Percentiles rank a stretch among this genome's conserved stretches.
Conservation (phyloP, 2,888 invertebrate genomes). For the Euclidia mi region DNA sequence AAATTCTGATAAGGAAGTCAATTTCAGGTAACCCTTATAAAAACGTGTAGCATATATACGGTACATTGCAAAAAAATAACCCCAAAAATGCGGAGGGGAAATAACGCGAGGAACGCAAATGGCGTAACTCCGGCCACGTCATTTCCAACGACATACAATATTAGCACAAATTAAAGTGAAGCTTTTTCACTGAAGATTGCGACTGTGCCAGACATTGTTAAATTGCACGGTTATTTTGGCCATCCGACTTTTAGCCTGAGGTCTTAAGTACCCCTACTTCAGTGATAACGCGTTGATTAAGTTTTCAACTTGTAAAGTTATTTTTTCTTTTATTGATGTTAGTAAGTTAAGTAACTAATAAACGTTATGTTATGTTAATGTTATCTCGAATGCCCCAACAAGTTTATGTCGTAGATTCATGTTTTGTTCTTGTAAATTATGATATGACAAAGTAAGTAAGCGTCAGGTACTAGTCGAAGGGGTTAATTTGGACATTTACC, state of each 20-base stretch:
- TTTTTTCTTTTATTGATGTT: slow-evolving; percentile 48
- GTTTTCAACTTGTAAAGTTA: slow-evolving; percentile 57
- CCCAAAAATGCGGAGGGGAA: slow-evolving; percentile 28
- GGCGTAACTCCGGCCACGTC: slow-evolving; percentile 31
- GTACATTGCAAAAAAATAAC: slow-evolving; percentile 28
- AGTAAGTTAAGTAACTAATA: slow-evolving; percentile 35
- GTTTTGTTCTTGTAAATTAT: no score
- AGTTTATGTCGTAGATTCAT: no score
- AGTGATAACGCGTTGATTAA: slow-evolving; percentile 72
- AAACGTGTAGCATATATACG: slow-evolving; percentile 6
- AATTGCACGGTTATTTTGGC: slow-evolving; percentile 67
- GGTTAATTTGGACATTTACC: no score
- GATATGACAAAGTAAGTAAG: no score
- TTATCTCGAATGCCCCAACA: no score
- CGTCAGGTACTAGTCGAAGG: no score
- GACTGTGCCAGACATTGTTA: slow-evolving; percentile 69
- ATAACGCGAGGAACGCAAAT: slow-evolving; percentile 46
- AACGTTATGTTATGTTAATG: not conserved
- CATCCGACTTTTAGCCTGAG: slow-evolving; percentile 56
- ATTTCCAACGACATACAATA: slow-evolving; percentile 44
- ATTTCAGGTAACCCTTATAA: not conserved
- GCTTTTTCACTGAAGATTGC: slow-evolving; percentile 58
- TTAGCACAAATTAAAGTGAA: slow-evolving; percentile 48
- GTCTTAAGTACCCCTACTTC: slow-evolving; percentile 44
- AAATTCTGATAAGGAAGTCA: no score